Evolutionary conservation across 92 coral and sea anemone genomes (phyloP).

Genomic region (Plumapathes pennacea): DNA sequence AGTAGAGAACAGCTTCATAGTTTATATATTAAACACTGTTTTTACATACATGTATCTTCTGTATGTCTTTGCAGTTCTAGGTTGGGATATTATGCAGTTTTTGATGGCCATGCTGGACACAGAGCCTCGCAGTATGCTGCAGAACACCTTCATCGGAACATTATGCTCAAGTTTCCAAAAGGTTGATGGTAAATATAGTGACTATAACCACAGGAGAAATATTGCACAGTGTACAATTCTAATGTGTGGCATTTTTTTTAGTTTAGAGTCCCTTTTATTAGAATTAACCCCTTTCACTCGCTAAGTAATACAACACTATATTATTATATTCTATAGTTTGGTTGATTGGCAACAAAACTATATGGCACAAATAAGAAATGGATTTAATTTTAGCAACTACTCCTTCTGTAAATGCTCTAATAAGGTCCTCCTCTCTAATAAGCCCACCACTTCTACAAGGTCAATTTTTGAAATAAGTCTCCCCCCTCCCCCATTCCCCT

Average conservation of each 20-base stretch:
- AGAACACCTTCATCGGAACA: slow-evolving; percentile 79
- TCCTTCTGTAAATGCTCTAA: no score
- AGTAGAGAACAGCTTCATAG: not conserved
- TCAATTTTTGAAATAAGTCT: not conserved
- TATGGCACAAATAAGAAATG: no score
- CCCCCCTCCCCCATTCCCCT: no score
- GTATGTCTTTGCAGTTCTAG: slow-evolving; percentile 44
- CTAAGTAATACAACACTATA: no score
- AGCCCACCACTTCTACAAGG: not conserved
- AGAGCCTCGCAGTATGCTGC: slow-evolving; percentile 96
- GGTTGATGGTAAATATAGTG: slow-evolving; percentile 83
- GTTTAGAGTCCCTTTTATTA: no score
- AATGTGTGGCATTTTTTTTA: no score
- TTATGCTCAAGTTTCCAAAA: slow-evolving; percentile 92
- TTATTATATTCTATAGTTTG: no score
- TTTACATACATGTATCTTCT: slow-evolving; percentile 1
- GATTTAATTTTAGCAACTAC: no score
- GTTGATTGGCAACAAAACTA: no score
- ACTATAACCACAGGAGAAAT: no score
- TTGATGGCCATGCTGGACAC: slow-evolving; percentile 98
- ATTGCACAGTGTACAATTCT: no score
- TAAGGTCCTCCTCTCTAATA: not conserved
- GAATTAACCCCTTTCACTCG: no score
- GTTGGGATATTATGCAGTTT: slow-evolving; percentile 92
- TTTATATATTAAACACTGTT: not conserved